These are phyloP conservation scores for Heliocidaris tuberculata DNA, from an alignment of 35 echinoderm and acorn worm genomes.

Conservation along the genomic window DNA sequence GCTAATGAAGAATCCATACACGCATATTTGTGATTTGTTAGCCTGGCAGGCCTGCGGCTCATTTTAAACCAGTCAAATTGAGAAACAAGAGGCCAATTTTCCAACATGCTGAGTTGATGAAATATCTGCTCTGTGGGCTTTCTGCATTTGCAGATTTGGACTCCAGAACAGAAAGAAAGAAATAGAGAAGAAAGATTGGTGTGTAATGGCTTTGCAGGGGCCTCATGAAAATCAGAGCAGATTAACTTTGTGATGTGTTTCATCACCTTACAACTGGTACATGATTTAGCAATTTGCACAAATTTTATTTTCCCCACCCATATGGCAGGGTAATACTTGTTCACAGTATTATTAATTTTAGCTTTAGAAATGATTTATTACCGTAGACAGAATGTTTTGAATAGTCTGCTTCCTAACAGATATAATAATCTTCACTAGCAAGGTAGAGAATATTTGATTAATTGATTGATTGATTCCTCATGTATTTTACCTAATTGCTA, in stretches of 20 bases:
- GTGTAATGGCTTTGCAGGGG: neutral
- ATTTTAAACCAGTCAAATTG: neutral
- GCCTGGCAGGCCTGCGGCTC: neutral
- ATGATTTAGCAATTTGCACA: neutral
- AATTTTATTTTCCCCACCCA: neutral
- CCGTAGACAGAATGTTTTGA: too few relatives aligned
- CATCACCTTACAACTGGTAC: neutral
- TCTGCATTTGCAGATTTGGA: neutral
- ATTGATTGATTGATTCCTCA: too few relatives aligned
- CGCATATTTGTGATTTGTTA: neutral
- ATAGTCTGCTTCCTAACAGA: too few relatives aligned
- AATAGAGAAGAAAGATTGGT: neutral
- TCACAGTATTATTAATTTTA: neutral
- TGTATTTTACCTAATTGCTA: too few relatives aligned
- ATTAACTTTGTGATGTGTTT: neutral
- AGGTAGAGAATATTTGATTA: too few relatives aligned
- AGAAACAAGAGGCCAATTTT: constrained; percentile 11
- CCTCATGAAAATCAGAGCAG: neutral
- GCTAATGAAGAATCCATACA: constrained; percentile 23
- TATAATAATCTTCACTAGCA: too few relatives aligned
- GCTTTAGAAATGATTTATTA: too few relatives aligned
- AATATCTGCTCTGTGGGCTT: constrained; percentile 8
- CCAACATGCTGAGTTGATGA: constrained; percentile 27
- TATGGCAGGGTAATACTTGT: neutral
- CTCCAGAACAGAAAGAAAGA: neutral